Evolutionary conservation across 2,888 invertebrate species (phyloP).

Genomic region (Euproctis similis): DNA sequence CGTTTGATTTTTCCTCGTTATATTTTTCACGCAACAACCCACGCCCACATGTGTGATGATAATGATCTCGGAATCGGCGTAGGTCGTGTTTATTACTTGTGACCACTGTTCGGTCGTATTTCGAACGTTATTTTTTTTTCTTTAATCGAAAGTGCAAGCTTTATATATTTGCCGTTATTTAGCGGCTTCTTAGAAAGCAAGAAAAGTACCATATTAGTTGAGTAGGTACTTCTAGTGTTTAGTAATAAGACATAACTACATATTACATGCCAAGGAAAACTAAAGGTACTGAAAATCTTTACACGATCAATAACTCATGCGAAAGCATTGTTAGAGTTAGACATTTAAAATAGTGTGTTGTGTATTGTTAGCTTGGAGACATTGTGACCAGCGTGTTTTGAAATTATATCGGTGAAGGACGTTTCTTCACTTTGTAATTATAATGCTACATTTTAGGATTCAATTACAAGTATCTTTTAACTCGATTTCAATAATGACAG

Average conservation of each 20-base stretch:
- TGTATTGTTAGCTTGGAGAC: constrained; percentile 7
- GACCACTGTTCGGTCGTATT: constrained; percentile 28
- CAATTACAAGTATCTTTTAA: no score
- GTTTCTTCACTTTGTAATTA: constrained; percentile 8
- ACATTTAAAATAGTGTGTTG: not conserved
- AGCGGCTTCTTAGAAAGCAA: no score
- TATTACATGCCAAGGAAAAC: no score
- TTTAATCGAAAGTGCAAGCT: constrained; percentile 17
- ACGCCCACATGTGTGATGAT: constrained; percentile 52
- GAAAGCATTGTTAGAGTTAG: not conserved
- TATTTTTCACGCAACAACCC: constrained; percentile 57
- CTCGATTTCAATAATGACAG: no score
- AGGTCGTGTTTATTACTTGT: constrained; percentile 61
- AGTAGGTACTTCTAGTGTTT: no score
- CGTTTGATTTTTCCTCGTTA: constrained; percentile 41
- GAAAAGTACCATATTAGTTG: no score
- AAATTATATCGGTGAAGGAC: constrained; percentile 14
- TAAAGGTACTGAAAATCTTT: no score
- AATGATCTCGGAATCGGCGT: constrained; percentile 67
- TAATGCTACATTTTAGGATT: no score
- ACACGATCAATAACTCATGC: not conserved
- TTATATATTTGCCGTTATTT: constrained; percentile 17
- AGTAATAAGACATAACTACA: no score
- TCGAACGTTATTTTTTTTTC: constrained; percentile 27
- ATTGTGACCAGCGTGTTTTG: constrained; percentile 13